Base-by-base conservation (phyloP, 1,140 invertebrate species). In the Dendrolimus kikuchii region DNA sequence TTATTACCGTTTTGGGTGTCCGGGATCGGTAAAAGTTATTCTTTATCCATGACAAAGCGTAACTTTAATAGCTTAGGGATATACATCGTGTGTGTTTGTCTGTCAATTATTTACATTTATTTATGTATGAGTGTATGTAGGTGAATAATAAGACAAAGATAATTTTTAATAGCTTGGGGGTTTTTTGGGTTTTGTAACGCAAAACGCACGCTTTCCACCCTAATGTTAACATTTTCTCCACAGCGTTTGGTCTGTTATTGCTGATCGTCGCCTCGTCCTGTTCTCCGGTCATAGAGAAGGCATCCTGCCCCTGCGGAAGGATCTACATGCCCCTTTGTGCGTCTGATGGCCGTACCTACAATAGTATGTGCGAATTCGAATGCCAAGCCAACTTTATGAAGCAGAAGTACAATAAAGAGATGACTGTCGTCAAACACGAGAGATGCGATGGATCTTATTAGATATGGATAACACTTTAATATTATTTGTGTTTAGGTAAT, bases 261-360 rank as follows among this genome's bases (percentile, higher is more conserved):
- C 42, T 56, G 53, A 5, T 54, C 10, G 45, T 6, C 42, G 36
- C 49, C 6, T 49, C 23, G 43, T 44, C 42, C 23, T 40, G 9
- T 0, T 40, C 51, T 4, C 42, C 5, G 47, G 41, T 23, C 23
- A 23, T 23, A 23, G 36, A 5, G 48, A 36, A 8, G 9, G 50
- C 8, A 44, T 40, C 49, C 1, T 88, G 87, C 53, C 55, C 81
- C 4, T 88, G 87, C 60, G 55, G 67, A 5, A 74, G 72, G 55
- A 70, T 85, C 9, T 88, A 79, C 50, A 38, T 59, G 3, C 87
- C 87, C 0, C 43, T 88, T 1, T 88, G 87, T 53, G 85, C 74
- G 5, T 77, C 78, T n/a, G 73, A 84, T 62, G 70, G 71, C 0
- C 57, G 40, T 5, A 86, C 67, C 5, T 88, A 81, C 59, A 72